A percentile compares a stretch with the other conserved stretches of the same genome.
These are phyloP conservation scores for Malurus alboscapulatus DNA, from an alignment of 2,113 vertebrate genomes.

Conservation along the genomic window DNA sequence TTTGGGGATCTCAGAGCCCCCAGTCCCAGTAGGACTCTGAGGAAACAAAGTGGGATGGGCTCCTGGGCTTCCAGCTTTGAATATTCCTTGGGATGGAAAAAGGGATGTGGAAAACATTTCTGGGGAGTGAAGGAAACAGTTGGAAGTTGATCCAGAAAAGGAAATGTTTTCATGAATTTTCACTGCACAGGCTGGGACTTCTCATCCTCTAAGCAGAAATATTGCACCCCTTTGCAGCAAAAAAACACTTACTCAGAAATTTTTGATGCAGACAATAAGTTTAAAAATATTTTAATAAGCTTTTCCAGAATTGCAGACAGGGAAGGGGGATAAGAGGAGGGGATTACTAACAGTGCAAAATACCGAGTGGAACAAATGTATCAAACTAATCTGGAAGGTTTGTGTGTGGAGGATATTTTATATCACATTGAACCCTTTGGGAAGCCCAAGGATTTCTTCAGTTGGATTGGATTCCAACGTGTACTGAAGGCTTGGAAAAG, in stretches of 20 bases:
- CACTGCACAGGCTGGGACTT: rapidly evolving
- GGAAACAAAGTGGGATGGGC: too few relatives aligned
- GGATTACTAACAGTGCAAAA: constrained; percentile 77
- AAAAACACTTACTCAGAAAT: background rate
- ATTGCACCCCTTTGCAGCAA: background rate
- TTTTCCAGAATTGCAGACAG: constrained; percentile 72
- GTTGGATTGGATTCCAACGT: constrained; percentile 16
- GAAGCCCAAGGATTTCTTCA: constrained; percentile 25
- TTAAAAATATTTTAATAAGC: constrained; percentile 81
- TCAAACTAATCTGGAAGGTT: constrained; percentile 32
- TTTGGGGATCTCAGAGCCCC: background rate
- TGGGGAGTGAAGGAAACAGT: background rate
- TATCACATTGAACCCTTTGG: constrained; percentile 29
- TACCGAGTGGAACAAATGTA: constrained; percentile 62
- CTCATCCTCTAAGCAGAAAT: background rate
- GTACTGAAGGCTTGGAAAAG: background rate
- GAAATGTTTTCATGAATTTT: background rate
- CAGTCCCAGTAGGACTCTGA: background rate
- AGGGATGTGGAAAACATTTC: background rate
- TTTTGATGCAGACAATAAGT: constrained; percentile 24
- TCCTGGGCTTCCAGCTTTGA: background rate
- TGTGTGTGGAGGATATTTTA: background rate
- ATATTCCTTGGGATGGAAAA: background rate
- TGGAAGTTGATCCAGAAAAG: background rate
- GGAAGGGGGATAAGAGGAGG: constrained; percentile 35